A percentile compares a stretch with the other conserved stretches of the same genome.
Conservation (phyloP, 2,888 invertebrate genomes). For the Exocentrus adspersus region DNA sequence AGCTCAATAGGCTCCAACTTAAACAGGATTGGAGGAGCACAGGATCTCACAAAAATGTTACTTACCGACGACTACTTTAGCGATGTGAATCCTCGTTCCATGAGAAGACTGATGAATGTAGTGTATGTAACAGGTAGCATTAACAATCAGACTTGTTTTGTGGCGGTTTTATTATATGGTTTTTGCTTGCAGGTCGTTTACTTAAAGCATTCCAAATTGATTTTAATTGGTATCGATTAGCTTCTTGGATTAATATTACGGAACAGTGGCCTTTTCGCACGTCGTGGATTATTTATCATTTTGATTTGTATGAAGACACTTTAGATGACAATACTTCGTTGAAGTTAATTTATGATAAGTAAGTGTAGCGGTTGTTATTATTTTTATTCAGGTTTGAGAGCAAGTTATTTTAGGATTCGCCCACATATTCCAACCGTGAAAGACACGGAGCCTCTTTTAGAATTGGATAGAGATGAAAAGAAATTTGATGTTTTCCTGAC, state of each 20-base stretch:
- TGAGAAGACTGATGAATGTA: constrained; percentile 96
- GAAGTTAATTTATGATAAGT: constrained; percentile 94
- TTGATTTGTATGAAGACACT: constrained; percentile 87
- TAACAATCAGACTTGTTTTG: too few species aligned
- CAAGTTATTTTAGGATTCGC: constrained; percentile 71
- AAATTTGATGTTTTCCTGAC: constrained; percentile 94
- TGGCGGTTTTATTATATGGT: too few species aligned
- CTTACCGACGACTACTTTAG: constrained; percentile 98
- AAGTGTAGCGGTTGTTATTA: constrained; percentile 63
- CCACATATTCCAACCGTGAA: constrained; percentile 84
- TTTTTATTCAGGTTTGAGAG: neutral
- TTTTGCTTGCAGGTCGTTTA: constrained; percentile 85
- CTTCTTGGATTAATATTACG: constrained; percentile 97
- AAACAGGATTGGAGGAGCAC: constrained; percentile 77
- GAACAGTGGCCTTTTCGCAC: constrained; percentile 99
- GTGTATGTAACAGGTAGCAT: constrained; percentile 89
- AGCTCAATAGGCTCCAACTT: constrained; percentile 91
- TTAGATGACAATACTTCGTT: constrained; percentile 88
- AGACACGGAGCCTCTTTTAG: constrained; percentile 88
- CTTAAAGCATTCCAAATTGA: constrained; percentile 98
- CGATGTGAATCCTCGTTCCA: constrained; percentile 97
- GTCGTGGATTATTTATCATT: constrained; percentile 96
- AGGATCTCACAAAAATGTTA: constrained; percentile 79
- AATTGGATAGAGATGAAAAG: constrained; percentile 93
- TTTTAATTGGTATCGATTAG: constrained; percentile 96